phyloP scores from a whole-genome alignment of 1,140 invertebrate genomes.

The Aplysia californica region DNA sequence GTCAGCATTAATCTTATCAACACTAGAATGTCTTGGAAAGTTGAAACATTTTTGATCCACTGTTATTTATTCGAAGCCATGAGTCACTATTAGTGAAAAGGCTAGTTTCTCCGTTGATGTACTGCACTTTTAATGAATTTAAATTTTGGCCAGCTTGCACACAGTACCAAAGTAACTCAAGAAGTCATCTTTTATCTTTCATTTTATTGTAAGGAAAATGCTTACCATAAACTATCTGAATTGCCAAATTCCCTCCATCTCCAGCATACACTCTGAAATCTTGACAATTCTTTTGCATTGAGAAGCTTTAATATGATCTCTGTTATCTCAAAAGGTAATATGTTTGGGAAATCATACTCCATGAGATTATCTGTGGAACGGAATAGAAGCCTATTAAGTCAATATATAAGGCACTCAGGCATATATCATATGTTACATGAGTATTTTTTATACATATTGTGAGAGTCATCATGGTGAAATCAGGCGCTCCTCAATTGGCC shows the following conservation, averaged over 20 bases:
- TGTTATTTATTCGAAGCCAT: not conserved
- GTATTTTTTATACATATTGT: too few species aligned
- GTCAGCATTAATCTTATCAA: not conserved
- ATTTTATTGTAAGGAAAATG: not conserved
- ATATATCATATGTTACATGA: too few species aligned
- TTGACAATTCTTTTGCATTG: slow-evolving; percentile 35
- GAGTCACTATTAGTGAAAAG: not conserved
- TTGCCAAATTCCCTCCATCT: slow-evolving; percentile 48
- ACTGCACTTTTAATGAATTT: too few species aligned
- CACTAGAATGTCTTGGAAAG: not conserved
- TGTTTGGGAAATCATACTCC: slow-evolving; percentile 37
- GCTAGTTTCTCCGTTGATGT: not conserved
- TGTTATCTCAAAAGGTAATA: slow-evolving; percentile 42
- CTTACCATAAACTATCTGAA: slow-evolving; percentile 44
- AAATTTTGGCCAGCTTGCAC: not conserved
- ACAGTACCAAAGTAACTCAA: too few species aligned
- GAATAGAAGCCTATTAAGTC: too few species aligned
- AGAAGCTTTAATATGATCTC: slow-evolving; percentile 47
- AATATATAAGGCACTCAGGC: too few species aligned
- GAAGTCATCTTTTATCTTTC: too few species aligned
- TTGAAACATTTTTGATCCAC: not conserved
- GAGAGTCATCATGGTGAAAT: too few species aligned
- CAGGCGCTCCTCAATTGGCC: too few species aligned
- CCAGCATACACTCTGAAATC: slow-evolving; percentile 36
- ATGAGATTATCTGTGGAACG: too few species aligned